These are phyloP conservation scores for Xanthia togata DNA, from an alignment of 2,888 invertebrate genomes.

Conservation along the genomic window DNA sequence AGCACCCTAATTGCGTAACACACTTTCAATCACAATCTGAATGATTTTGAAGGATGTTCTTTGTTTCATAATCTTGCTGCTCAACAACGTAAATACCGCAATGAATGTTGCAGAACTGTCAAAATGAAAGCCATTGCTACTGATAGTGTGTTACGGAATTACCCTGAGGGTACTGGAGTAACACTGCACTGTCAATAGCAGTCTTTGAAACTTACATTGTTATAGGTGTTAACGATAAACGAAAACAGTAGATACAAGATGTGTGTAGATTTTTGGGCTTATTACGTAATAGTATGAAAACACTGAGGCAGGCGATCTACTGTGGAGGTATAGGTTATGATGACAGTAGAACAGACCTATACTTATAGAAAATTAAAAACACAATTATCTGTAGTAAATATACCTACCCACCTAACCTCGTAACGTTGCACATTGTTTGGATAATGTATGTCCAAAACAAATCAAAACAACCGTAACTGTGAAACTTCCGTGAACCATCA, in stretches of 20 bases:
- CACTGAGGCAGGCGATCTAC: not conserved
- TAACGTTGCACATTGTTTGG: conserved; percentile 55
- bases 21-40: no score
- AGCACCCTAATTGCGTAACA: no score
- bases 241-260: not conserved
- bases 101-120: no score
- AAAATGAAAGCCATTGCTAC: no score
- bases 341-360: not conserved
- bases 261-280: not conserved
- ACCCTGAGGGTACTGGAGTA: no score
- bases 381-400: conserved; percentile 1
- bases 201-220: no score
- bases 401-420: conserved; percentile 20
- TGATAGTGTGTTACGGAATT: no score
- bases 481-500: conserved; percentile 68
- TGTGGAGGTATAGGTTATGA: not conserved
- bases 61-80: no score
- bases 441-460: conserved; percentile 70
- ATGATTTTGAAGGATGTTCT: no score
- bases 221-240: not conserved
- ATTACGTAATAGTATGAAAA: not conserved
- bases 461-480: conserved; percentile 69
- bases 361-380: not conserved
- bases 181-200: no score
- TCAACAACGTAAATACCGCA: no score